These are phyloP conservation scores for Clivina fossor DNA, from an alignment of 2,888 invertebrate species.

Conservation along the genomic window DNA sequence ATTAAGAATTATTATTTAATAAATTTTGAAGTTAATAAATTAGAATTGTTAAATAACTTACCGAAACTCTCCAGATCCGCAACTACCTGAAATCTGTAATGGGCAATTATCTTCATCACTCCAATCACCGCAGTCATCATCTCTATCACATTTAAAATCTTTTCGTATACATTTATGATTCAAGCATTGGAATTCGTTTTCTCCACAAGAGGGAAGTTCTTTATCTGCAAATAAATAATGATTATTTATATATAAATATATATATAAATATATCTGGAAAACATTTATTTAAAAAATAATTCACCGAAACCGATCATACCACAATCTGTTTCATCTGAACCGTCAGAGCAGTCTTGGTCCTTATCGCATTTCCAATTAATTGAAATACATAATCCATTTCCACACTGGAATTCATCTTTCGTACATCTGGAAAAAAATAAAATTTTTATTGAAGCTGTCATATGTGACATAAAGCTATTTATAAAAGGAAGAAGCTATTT, in stretches of 20 bases:
- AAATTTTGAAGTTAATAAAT: not conserved
- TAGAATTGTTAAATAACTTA: constrained; percentile 47
- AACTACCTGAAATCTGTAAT: constrained; percentile 62
- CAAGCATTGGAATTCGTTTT: constrained; percentile 73
- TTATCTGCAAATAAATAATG: constrained; percentile 46
- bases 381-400: constrained; percentile 72
- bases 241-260: not conserved
- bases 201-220: constrained; percentile 65
- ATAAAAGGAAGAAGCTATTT: too few species aligned
- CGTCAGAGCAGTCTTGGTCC: constrained; percentile 73
- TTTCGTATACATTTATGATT: constrained; percentile 72
- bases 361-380: constrained; percentile 75
- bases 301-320: constrained; percentile 52
- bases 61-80: constrained; percentile 73
- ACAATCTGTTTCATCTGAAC: constrained; percentile 73
- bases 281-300: constrained; percentile 5
- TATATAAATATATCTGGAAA: not conserved
- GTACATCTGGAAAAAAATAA: constrained; percentile 61
- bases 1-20: not conserved
- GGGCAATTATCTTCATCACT: constrained; percentile 82
- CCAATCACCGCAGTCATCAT: constrained; percentile 86
- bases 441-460: constrained; percentile 5
- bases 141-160: constrained; percentile 80
- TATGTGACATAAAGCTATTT: too few species aligned
- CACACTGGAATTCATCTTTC: constrained; percentile 72